These are phyloP conservation scores for Cheilosia vulpina DNA, from an alignment of 2,888 invertebrate genomes.

Conservation along the genomic window DNA sequence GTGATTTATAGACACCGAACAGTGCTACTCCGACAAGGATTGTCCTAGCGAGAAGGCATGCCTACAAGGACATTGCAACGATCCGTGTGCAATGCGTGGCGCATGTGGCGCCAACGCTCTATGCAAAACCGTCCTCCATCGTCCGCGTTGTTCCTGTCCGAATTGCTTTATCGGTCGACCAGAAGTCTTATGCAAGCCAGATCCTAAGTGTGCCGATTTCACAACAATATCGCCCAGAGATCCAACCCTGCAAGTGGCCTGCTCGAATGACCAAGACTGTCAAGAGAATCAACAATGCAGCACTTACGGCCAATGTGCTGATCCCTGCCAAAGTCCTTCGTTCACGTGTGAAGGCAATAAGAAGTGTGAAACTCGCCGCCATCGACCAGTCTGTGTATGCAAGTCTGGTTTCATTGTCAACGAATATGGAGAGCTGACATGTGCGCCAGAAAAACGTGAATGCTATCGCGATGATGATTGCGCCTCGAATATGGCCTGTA, in stretches of 20 bases:
- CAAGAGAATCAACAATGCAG: conserved; percentile 91
- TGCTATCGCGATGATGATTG: conserved; percentile 93
- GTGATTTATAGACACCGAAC: conserved; percentile 86
- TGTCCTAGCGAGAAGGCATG: conserved; percentile 96
- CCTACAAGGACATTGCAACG: conserved; percentile 94
- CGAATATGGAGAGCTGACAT: conserved; percentile 93
- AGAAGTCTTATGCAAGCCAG: conserved; percentile 90
- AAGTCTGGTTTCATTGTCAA: conserved; percentile 94
- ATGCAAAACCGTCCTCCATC: conserved; percentile 93
- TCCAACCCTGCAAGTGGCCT: conserved; percentile 85
- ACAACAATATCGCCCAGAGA: conserved; percentile 86
- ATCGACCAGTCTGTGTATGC: conserved; percentile 94
- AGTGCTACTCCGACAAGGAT: conserved; percentile 95
- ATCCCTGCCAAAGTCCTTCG: conserved; percentile 89
- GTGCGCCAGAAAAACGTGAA: conserved; percentile 92
- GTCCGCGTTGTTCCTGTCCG: conserved; percentile 94
- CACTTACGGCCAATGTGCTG: conserved; percentile 89
- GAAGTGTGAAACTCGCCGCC: conserved; percentile 94
- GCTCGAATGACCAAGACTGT: conserved; percentile 89
- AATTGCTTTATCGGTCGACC: conserved; percentile 94
- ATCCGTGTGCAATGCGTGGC: conserved; percentile 94
- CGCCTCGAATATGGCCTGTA: conserved; percentile 93
- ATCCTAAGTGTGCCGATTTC: conserved; percentile 89
- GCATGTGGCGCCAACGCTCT: conserved; percentile 95
- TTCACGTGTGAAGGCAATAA: conserved; percentile 92